Evolutionary conservation across 2,797 vertebrate genomes (phyloP), one percentile per base, ranked within the genome.

Genomic region (Astyanax mexicanus): DNA sequence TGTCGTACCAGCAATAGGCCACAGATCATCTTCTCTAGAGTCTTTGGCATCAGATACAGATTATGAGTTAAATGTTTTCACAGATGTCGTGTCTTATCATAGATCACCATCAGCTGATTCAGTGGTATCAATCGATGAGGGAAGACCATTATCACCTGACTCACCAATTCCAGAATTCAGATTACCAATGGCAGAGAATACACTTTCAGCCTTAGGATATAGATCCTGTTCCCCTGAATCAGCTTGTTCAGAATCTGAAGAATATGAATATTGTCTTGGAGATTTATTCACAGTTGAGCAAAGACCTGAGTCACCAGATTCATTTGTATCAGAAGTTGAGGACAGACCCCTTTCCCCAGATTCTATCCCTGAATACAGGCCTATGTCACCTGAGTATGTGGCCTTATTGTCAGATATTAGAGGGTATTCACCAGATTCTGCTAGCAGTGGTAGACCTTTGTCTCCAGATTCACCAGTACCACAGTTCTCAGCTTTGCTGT

Each of bases 221-320:
- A 72, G 86, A 32, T 88, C 87, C 32, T 23, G 52, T 69, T 90
- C 89, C 25, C 76, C 87, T n/a, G 87, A 87, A 67, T 92, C 89
- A 42, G 4, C 52, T n/a, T 86, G 75, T 54, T 91, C 84, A 68
- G 84, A 86, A 44, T 47, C 3, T 37, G 40, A 71, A 69, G 81
- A 92, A 84, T 84, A 74, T 72, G 69, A 79, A 3, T 74, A 57
- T 49, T 71, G 86, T 15, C 67, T 81, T 13, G 85, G 49, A 52
- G n/a, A 61, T 15, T 4, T 49, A 4, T 52, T 25, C 37, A 27
- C 75, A 19, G 12, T 23, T 80, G 80, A 83, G 7, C 51, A 55
- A 1, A 77, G 86, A 81, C 54, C 42, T 44, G 64, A 68, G n/a
- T 88, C 83, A 21, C 82, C 78, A 75, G 81, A 86, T 77, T 86